Percentiles rank a stretch among this genome's conserved stretches.
phyloP scores from a whole-genome alignment of 2,113 vertebrate genomes.

The Ovis aries region DNA sequence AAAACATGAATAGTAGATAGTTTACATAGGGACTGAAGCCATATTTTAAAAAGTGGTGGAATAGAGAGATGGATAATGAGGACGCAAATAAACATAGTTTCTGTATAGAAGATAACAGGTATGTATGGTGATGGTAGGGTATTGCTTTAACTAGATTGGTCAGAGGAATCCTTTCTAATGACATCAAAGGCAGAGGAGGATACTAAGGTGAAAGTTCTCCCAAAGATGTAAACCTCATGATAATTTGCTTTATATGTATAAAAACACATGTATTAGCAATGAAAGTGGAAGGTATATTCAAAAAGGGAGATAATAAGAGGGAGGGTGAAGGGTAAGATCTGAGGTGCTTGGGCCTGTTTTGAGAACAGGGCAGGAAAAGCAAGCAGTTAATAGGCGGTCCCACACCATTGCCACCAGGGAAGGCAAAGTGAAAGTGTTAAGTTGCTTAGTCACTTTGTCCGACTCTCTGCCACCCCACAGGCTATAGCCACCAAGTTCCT shows the following conservation, averaged over 20 bases:
- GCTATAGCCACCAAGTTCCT: not conserved
- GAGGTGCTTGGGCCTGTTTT: not conserved
- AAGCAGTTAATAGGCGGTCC: rapidly evolving
- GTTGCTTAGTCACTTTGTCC: not conserved
- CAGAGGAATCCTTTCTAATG: not conserved
- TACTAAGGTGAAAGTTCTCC: not conserved
- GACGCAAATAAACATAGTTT: not conserved
- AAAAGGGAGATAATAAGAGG: not conserved
- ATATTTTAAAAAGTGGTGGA: not conserved
- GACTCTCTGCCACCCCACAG: not conserved
- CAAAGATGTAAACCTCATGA: not conserved
- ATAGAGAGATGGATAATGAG: not conserved
- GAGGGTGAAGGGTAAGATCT: not conserved
- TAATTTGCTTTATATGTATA: not conserved
- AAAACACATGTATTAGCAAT: not conserved
- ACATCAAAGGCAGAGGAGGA: not conserved
- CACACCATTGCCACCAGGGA: not conserved
- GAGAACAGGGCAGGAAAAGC: not conserved
- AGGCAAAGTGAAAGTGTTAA: not conserved
- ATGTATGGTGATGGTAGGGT: not conserved
- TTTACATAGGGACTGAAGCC: not conserved
- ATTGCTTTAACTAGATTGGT: not conserved
- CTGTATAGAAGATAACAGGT: not conserved
- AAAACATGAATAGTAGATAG: not conserved
- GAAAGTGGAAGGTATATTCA: not conserved